phyloP scores from a whole-genome alignment of 2,797 vertebrate genomes.

The Lacerta viridis region DNA sequence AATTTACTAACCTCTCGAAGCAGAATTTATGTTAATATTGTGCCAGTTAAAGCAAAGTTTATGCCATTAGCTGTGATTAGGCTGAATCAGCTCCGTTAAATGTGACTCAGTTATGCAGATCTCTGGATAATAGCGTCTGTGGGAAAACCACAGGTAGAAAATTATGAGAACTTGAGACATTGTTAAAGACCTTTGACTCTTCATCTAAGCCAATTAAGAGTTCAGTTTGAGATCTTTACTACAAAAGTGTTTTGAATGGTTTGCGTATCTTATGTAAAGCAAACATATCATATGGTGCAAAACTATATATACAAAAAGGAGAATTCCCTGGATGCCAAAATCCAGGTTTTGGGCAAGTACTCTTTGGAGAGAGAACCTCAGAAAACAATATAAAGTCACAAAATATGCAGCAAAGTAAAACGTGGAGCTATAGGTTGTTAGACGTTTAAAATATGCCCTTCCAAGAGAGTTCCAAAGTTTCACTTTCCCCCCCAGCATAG shows the following conservation, averaged over 20 bases:
- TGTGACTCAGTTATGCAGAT: neutral
- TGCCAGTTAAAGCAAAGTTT: constrained; percentile 10
- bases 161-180: neutral
- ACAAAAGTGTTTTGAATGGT: neutral
- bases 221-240: neutral
- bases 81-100: constrained; percentile 10
- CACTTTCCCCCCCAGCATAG: too few species aligned
- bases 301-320: too few species aligned
- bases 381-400: too few species aligned
- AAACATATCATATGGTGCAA: neutral
- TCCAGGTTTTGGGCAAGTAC: too few species aligned
- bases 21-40: constrained; percentile 37
- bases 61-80: constrained; percentile 27
- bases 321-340: too few species aligned
- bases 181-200: neutral
- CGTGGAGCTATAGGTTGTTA: too few species aligned
- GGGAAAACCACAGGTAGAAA: neutral
- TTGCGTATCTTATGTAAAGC: neutral
- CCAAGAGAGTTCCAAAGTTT: too few species aligned
- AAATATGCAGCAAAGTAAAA: too few species aligned
- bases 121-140: constrained; percentile 12
- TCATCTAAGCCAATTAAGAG: neutral
- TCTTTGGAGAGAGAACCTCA: too few species aligned
- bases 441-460: too few species aligned
- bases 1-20: constrained; percentile 22